These are phyloP conservation scores for Bettongia penicillata DNA, from an alignment of 2,113 vertebrate species.

Conservation along the genomic window DNA sequence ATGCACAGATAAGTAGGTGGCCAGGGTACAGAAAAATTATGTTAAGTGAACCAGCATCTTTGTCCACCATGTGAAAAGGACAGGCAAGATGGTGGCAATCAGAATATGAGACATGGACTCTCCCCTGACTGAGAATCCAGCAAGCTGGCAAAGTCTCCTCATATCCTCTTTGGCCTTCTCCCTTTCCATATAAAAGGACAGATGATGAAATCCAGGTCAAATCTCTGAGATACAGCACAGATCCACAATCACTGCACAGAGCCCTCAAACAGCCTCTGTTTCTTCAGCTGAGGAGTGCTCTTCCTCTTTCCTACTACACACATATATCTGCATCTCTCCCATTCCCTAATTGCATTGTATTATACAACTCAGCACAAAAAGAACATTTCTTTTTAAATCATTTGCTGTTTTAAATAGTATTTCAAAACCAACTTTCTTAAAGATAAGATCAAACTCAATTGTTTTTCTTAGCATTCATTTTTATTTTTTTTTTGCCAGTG, in stretches of 20 bases:
- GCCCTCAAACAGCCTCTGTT: not conserved
- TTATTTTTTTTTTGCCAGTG: too few relatives aligned
- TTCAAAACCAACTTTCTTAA: not conserved
- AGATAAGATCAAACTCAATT: not conserved
- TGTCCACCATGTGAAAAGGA: not conserved
- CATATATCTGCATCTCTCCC: not conserved
- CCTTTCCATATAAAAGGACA: not conserved
- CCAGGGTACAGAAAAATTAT: not conserved
- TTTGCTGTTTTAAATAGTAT: not conserved
- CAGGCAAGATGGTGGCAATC: not conserved
- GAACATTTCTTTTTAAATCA: not conserved
- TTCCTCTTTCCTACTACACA: not conserved
- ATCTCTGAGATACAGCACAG: not conserved
- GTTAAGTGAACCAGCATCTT: not conserved
- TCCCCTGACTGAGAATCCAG: not conserved
- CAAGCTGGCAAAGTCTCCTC: not conserved
- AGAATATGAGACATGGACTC: not conserved
- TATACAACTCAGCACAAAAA: conserved; percentile 68
- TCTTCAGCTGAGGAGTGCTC: not conserved
- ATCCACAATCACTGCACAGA: not conserved
- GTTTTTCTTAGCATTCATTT: too few relatives aligned
- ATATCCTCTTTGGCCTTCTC: not conserved
- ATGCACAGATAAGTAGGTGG: not conserved
- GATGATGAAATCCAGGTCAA: not conserved
- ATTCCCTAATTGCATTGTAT: not conserved